These are phyloP conservation scores for Lamellibrachia luymesi DNA, from an alignment of 1,140 invertebrate genomes.

Conservation along the genomic window DNA sequence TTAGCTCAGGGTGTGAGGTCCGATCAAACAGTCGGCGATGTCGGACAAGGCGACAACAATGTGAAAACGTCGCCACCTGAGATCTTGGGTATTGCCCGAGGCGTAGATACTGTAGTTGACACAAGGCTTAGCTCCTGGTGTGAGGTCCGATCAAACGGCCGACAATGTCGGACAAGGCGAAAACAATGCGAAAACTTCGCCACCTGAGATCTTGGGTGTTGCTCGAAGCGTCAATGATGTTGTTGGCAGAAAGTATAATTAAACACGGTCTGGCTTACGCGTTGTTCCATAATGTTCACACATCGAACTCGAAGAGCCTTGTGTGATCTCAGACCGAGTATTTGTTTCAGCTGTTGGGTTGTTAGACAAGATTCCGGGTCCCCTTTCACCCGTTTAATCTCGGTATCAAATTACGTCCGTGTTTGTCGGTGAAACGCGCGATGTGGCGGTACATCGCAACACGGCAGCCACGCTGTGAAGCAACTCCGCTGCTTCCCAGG, in stretches of 20 bases:
- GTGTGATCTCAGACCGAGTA: not conserved
- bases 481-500: not conserved
- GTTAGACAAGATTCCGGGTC: not conserved
- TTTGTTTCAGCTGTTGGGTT: not conserved
- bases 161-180: not conserved
- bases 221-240: not conserved
- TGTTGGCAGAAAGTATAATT: not conserved
- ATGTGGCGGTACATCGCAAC: not conserved
- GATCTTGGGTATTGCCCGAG: not conserved
- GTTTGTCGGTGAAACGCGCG: not conserved
- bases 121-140: not conserved
- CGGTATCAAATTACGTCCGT: not conserved
- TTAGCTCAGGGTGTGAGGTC: not conserved
- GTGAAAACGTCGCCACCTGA: not conserved
- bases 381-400: not conserved
- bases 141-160: not conserved
- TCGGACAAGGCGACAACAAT: not conserved
- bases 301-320: not conserved
- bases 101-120: not conserved
- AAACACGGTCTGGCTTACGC: not conserved
- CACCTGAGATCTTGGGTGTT: not conserved
- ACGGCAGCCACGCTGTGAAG: not conserved
- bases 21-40: not conserved
- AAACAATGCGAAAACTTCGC: not conserved
- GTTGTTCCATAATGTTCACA: not conserved